Conservation (phyloP, 2,797 vertebrate species). For the Enteromius argenteus region DNA sequence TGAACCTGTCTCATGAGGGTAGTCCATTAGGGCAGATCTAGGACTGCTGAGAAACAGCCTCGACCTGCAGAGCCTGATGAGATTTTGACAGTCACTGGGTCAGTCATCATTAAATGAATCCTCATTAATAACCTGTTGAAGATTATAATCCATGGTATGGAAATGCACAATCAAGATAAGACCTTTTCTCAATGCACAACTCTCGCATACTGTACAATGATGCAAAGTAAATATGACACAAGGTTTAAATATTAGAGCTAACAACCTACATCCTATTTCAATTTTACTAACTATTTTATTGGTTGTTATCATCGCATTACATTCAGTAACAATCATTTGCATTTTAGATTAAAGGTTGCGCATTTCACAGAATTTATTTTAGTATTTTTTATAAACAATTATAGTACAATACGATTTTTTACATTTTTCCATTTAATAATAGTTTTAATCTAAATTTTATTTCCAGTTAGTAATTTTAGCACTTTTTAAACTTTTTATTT, state of each 20-base stretch:
- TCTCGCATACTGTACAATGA: neutral
- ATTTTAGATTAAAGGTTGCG: neutral
- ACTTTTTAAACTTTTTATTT: neutral
- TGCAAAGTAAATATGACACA: neutral
- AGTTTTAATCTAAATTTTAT: neutral
- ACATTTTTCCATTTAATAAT: neutral
- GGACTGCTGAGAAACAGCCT: neutral
- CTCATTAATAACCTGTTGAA: constrained; percentile 21
- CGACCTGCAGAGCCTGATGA: constrained; percentile 2
- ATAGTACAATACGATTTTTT: neutral
- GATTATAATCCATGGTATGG: constrained; percentile 1
- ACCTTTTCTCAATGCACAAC: constrained; percentile 4
- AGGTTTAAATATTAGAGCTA: neutral
- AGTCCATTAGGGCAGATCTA: neutral
- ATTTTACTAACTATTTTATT: neutral
- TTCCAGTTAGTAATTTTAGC: neutral
- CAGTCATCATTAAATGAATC: constrained; percentile 24
- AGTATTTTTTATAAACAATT: neutral
- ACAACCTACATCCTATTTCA: neutral
- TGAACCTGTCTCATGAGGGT: neutral
- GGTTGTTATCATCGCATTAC: constrained; percentile 31
- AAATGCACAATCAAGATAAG: neutral
- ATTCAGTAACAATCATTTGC: constrained; percentile 54
- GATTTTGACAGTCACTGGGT: constrained; percentile 1
- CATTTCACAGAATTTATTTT: neutral